phyloP scores from a whole-genome alignment of 2,113 vertebrate species.

The Pollimyrus isidori region DNA sequence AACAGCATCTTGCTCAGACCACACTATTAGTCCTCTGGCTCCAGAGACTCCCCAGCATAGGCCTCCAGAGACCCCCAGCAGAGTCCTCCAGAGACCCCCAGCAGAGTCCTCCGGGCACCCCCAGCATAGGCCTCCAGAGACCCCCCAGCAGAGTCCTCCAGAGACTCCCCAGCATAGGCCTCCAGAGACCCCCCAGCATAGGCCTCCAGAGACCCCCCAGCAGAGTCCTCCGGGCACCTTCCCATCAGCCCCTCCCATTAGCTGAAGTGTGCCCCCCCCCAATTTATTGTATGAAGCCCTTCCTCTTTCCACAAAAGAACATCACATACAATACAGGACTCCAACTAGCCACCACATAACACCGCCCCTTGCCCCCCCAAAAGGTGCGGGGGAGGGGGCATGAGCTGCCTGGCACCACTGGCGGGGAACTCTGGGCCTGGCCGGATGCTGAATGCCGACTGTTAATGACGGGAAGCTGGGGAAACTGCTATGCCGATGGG shows the following conservation, averaged over 20 bases:
- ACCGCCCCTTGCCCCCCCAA: too few relatives aligned
- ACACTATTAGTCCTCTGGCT: conserved; percentile 29
- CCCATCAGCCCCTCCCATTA: neutral
- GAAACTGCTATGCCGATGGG: neutral
- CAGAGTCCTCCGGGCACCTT: neutral
- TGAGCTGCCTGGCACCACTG: neutral
- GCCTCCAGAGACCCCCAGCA: too few relatives aligned
- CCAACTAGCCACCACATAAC: too few relatives aligned
- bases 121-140: conserved; percentile 9
- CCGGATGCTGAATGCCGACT: neutral
- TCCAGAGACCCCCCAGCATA: conserved; percentile 6
- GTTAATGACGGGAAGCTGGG: conserved; percentile 4
- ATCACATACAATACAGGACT: neutral
- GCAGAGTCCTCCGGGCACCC: neutral
- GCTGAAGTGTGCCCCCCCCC: neutral
- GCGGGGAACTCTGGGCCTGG: neutral
- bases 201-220: conserved; percentile 9
- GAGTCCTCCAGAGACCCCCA: conserved; percentile 24
- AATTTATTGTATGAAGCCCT: neutral
- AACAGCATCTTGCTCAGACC: conserved; percentile 42
- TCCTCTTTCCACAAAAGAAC: neutral
- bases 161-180: conserved; percentile 1
- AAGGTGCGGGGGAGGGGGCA: neutral
- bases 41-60: too few relatives aligned
- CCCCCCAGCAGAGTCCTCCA: neutral